Evolutionary conservation across 2,797 vertebrate genomes (phyloP).

Genomic region (Pygocentrus nattereri): DNA sequence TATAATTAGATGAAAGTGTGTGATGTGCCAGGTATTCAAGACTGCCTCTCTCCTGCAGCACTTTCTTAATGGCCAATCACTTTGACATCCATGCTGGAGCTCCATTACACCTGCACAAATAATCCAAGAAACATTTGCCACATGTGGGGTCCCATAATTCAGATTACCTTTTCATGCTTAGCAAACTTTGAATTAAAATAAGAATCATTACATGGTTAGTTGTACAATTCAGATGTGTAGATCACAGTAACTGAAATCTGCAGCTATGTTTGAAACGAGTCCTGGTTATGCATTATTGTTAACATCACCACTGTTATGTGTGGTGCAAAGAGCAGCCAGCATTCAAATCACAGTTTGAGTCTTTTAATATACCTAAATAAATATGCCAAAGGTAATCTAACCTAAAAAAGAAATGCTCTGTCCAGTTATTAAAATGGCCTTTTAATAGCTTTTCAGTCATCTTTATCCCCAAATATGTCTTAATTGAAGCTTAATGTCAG

Average conservation of each 20-base stretch:
- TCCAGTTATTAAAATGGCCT: too few relatives aligned
- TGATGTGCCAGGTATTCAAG: constrained; percentile 4
- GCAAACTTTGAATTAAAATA: background rate
- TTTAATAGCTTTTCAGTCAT: too few relatives aligned
- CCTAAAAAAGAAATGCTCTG: too few relatives aligned
- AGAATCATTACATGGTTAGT: background rate
- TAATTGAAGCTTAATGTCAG: too few relatives aligned
- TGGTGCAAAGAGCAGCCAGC: background rate
- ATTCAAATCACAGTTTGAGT: too few relatives aligned
- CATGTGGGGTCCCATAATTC: background rate
- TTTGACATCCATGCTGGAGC: constrained; percentile 10
- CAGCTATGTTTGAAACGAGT: background rate
- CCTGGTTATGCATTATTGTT: background rate
- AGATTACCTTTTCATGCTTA: background rate
- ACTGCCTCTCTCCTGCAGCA: constrained; percentile 2
- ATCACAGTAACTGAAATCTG: background rate
- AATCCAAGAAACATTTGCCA: background rate
- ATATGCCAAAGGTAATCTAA: too few relatives aligned
- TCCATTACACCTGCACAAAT: background rate
- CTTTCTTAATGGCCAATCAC: background rate
- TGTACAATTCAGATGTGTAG: background rate
- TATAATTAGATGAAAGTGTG: constrained; percentile 36
- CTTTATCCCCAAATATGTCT: too few relatives aligned
- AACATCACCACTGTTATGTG: background rate
- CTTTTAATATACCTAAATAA: too few relatives aligned